Percentiles rank a stretch among this genome's conserved stretches.
phyloP scores from a whole-genome alignment of 92 coral and sea anemone species.

The Porites evermanni region DNA sequence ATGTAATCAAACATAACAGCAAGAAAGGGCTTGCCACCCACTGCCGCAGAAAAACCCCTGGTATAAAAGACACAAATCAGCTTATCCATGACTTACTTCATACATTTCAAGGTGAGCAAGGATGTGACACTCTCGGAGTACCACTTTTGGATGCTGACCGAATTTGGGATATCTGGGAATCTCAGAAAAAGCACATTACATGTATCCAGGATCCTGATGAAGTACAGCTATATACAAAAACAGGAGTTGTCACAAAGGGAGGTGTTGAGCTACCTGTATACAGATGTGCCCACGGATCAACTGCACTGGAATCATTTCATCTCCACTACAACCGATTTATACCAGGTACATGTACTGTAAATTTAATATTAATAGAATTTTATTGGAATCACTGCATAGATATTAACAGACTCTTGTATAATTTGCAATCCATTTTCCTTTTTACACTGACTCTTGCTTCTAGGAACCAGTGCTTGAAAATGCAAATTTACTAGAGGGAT shows the following conservation, averaged over 20 bases:
- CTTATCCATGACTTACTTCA: conserved; percentile 43
- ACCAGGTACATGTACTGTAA: not conserved
- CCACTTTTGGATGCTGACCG: conserved; percentile 61
- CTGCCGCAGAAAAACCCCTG: conserved; percentile 59
- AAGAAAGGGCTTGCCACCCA: conserved; percentile 63
- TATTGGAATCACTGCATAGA: not conserved
- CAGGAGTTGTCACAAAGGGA: not conserved
- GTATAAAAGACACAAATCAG: conserved; percentile 3
- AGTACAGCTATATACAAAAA: not conserved
- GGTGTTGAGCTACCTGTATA: not conserved
- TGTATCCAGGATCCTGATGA: conserved; percentile 71
- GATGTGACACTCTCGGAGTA: conserved; percentile 67
- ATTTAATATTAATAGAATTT: too few relatives aligned
- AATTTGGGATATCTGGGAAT: conserved; percentile 67
- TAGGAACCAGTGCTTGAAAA: conserved; percentile 56
- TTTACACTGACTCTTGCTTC: not conserved
- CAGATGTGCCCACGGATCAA: conserved; percentile 21
- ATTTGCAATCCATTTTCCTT: not conserved
- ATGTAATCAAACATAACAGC: conserved; percentile 10
- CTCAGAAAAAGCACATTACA: conserved; percentile 54
- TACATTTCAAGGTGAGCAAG: conserved; percentile 61
- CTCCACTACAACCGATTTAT: conserved; percentile 10
- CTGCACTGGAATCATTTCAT: conserved; percentile 73
- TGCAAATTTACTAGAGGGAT: conserved; percentile 70
- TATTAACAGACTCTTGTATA: too few relatives aligned